phyloP scores from a whole-genome alignment of 2,797 vertebrate species.

The Spatula versicolor region DNA sequence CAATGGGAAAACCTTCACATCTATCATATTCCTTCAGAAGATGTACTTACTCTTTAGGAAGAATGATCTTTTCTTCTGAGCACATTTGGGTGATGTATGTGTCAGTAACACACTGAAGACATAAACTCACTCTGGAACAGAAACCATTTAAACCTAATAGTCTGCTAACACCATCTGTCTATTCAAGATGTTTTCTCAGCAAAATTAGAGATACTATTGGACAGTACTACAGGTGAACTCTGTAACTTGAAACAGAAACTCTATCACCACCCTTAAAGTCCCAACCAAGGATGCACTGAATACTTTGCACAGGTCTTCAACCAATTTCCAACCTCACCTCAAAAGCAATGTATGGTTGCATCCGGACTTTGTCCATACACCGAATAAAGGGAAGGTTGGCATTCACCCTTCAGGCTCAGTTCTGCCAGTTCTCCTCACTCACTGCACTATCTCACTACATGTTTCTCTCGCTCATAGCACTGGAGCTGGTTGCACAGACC shows the following conservation, averaged over 20 bases:
- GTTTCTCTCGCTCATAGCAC: accelerated
- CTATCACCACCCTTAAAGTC: neutral
- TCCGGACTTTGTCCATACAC: constrained; percentile 5
- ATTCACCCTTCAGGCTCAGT: neutral
- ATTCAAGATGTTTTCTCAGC: neutral
- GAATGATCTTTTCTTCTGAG: neutral
- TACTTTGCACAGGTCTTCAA: constrained; percentile 32
- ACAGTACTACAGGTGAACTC: neutral
- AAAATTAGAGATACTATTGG: neutral
- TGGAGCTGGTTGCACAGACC: neutral
- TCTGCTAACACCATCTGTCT: neutral
- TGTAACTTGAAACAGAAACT: neutral
- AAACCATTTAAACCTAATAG: neutral
- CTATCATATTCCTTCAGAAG: accelerated
- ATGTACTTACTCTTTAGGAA: neutral
- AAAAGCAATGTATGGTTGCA: neutral
- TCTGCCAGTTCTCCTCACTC: neutral
- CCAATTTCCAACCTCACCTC: constrained; percentile 18
- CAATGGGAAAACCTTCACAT: neutral
- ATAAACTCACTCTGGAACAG: neutral
- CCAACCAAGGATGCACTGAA: constrained; percentile 12
- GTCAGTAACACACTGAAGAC: neutral
- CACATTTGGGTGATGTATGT: neutral
- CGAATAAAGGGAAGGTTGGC: neutral
- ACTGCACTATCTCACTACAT: neutral